Evolutionary conservation across 2,888 invertebrate species (phyloP).

Genomic region (Macropis europaea): DNA sequence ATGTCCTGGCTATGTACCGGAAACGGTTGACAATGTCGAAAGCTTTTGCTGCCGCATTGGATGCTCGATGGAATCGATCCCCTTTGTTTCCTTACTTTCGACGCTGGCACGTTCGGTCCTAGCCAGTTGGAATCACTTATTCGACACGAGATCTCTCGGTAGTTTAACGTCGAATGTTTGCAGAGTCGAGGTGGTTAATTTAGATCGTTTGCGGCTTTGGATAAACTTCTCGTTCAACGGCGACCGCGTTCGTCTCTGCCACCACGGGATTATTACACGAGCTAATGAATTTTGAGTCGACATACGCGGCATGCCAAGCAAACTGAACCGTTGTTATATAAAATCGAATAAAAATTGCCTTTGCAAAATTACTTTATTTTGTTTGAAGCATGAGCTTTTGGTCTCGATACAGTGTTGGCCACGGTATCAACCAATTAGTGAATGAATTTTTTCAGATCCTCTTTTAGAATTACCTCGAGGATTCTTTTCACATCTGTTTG

Average conservation of each 20-base stretch:
- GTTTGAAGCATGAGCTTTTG: too few relatives aligned
- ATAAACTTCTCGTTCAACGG: neutral
- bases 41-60: slow-evolving; percentile 1
- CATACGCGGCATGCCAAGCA: too few relatives aligned
- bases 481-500: too few relatives aligned
- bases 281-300: neutral
- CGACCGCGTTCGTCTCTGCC: neutral
- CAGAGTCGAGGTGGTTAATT: slow-evolving; percentile 5
- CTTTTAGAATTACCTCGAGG: too few relatives aligned
- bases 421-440: too few relatives aligned
- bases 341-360: too few relatives aligned
- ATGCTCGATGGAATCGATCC: slow-evolving; percentile 23
- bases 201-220: neutral
- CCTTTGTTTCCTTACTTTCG: slow-evolving; percentile 22
- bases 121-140: neutral
- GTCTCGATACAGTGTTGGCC: too few relatives aligned
- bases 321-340: too few relatives aligned
- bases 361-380: too few relatives aligned
- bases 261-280: neutral
- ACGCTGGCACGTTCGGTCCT: neutral
- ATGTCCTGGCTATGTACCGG: slow-evolving; percentile 4
- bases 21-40: slow-evolving; percentile 23
- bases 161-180: slow-evolving; percentile 10
- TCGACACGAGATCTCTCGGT: slow-evolving; percentile 4
- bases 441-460: too few relatives aligned